Conservation (phyloP, 2,113 vertebrate species). For the Fregata magnificens region DNA sequence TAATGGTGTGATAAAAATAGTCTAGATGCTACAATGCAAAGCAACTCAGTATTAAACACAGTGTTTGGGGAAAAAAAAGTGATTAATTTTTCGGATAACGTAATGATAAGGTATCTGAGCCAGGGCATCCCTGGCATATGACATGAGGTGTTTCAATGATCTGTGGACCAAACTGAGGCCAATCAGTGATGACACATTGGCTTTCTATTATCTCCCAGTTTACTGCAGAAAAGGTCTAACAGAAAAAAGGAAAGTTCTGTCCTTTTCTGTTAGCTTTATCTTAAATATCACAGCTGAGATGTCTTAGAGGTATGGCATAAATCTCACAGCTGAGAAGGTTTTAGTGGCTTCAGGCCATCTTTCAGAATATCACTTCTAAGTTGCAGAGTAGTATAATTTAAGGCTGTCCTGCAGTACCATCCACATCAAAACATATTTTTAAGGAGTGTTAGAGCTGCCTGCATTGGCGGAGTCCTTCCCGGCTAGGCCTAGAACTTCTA, state of each 20-base stretch:
- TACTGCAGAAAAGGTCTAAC: not conserved
- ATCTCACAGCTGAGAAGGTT: not conserved
- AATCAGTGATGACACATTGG: not conserved
- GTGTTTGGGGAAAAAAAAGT: fast-evolving
- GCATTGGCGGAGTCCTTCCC: not conserved
- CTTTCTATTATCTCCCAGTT: not conserved
- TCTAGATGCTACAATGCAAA: not conserved
- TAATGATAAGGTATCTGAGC: not conserved
- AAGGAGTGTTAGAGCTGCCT: not conserved
- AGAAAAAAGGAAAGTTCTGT: not conserved
- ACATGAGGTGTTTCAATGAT: not conserved
- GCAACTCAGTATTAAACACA: not conserved
- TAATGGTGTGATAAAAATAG: not conserved
- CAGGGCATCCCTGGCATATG: not conserved
- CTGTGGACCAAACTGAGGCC: not conserved
- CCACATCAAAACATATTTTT: not conserved
- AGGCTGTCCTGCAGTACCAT: not conserved
- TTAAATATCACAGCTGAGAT: not conserved
- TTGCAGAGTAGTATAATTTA: not conserved
- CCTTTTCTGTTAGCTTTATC: not conserved
- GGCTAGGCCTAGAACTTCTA: not conserved
- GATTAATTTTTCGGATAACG: not conserved
- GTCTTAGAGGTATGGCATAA: not conserved
- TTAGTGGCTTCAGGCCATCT: not conserved
- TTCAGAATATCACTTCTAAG: not conserved